A percentile compares a stretch with the other conserved stretches of the same genome.
These are phyloP conservation scores for Ectemnius continuus DNA, from an alignment of 2,888 invertebrate species.

Conservation along the genomic window DNA sequence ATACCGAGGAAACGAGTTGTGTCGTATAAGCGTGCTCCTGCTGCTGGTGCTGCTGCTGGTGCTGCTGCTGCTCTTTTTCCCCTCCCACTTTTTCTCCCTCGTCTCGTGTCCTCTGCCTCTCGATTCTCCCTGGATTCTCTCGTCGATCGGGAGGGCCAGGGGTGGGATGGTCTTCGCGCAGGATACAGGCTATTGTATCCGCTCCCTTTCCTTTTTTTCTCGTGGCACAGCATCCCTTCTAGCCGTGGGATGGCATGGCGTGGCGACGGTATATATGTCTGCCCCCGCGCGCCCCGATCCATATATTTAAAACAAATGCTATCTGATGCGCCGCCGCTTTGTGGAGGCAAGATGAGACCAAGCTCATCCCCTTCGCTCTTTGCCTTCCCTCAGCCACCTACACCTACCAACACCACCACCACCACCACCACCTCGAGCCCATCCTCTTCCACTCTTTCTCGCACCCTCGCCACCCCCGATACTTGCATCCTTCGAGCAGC, in stretches of 20 bases:
- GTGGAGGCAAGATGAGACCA: slow-evolving; percentile 74
- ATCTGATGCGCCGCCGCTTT: slow-evolving; percentile 76
- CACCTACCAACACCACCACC: neutral
- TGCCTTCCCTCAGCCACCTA: neutral
- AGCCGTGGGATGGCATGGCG: slow-evolving; percentile 45
- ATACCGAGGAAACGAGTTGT: slow-evolving; percentile 70
- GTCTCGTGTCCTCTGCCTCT: slow-evolving; percentile 6
- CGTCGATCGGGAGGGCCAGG: slow-evolving; percentile 37
- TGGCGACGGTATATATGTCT: slow-evolving; percentile 28
- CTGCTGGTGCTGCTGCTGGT: no score
- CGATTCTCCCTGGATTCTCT: slow-evolving; percentile 3
- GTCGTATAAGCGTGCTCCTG: slow-evolving; percentile 63
- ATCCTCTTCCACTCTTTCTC: slow-evolving; percentile 49
- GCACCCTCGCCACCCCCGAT: slow-evolving; percentile 39
- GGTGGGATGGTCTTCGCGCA: slow-evolving; percentile 57
- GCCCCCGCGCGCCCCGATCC: slow-evolving; percentile 69
- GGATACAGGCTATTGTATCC: slow-evolving; percentile 74
- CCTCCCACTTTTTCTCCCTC: slow-evolving; percentile 11
- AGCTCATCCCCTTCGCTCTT: slow-evolving; percentile 62
- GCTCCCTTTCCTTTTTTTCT: slow-evolving; percentile 54
- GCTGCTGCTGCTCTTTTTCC: slow-evolving; percentile 21
- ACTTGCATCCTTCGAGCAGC: slow-evolving; percentile 22
- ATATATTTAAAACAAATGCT: slow-evolving; percentile 78
- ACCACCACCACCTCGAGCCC: no score
- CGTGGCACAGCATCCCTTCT: slow-evolving; percentile 23